These are phyloP conservation scores for Cassiopea andromeda DNA, from an alignment of 30 jellyfish, hydroid and myxozoan genomes.

Conservation along the genomic window DNA sequence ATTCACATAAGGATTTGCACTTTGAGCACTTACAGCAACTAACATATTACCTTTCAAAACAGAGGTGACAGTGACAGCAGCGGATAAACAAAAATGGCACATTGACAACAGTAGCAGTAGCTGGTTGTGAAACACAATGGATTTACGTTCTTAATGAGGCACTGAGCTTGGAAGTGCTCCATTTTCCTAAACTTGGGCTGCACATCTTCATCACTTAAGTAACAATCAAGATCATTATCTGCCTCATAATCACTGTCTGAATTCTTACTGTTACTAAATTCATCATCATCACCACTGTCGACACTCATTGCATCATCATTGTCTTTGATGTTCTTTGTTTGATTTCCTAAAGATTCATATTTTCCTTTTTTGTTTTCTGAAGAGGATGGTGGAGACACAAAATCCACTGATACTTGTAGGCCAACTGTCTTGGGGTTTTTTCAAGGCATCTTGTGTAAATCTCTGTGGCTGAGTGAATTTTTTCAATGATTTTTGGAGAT, in stretches of 20 bases:
- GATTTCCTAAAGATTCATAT: slow-evolving; percentile 31
- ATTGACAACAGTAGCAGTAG: slow-evolving; percentile 47
- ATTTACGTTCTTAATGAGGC: slow-evolving; percentile 25
- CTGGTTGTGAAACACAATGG: slow-evolving; percentile 41
- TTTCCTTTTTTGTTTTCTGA: slow-evolving; percentile 24
- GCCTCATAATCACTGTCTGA: slow-evolving; percentile 43
- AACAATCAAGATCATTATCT: slow-evolving; percentile 17
- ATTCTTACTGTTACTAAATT: slow-evolving; percentile 15
- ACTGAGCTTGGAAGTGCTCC: slow-evolving; percentile 38
- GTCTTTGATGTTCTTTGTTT: slow-evolving; percentile 27
- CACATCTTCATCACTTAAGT: slow-evolving; percentile 27
- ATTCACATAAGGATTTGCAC: slow-evolving; percentile 53
- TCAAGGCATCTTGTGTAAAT: slow-evolving; percentile 14
- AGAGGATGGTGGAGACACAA: slow-evolving; percentile 45
- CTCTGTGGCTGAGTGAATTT: slow-evolving; percentile 33
- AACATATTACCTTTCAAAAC: slow-evolving; percentile 51
- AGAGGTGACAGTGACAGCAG: slow-evolving; percentile 46
- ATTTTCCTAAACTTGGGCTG: slow-evolving; percentile 38
- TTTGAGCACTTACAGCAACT: slow-evolving; percentile 43
- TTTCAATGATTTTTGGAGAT: slow-evolving; percentile 13
- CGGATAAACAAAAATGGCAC: slow-evolving; percentile 37
- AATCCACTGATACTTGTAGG: slow-evolving; percentile 28
- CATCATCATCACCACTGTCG: slow-evolving; percentile 34
- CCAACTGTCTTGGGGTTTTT: slow-evolving; percentile 14
- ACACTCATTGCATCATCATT: slow-evolving; percentile 56